Evolutionary conservation across 2,113 vertebrate species (phyloP), one percentile per base, ranked within the genome.

Genomic region (Empidonax traillii): DNA sequence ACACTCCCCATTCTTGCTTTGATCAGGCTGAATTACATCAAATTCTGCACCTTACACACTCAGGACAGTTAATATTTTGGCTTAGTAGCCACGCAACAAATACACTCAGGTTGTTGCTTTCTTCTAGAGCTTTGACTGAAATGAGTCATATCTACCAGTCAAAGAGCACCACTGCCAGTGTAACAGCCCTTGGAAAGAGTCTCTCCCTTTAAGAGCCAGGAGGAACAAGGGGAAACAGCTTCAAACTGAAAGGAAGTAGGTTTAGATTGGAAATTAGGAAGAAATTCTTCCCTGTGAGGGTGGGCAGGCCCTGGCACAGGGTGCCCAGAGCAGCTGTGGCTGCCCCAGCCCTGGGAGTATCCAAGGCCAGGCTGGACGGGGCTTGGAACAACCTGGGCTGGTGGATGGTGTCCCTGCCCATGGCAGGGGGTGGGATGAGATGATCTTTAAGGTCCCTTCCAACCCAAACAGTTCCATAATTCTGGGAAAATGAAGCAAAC

Each of bases 331-430:
- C 0, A 67, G 78, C 62, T 62, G 53, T 12, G 62, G 53, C 30
- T 62, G 47, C 5, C 18, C 72, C 87, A 43, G 13, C 63, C 56
- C 56, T 84, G 87, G 21, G 0, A 56, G 41, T 28, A 31, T 0
- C 56, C 79, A 10, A 56, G 79, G 49, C 35, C 63, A 77, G 63
- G n/a, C 0, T 83, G 41, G 59, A 37, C 0, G 0, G 43, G 58
- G 31, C 9, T 44, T 0, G 67, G 55, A 69, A 18, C 39, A 18
- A 0, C 14, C 63, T 84, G 79, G 72, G 72, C 22, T 0, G 22
- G 25, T 6, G 35, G 49, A 0, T 77, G 12, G 12, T 49, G 79
- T 20, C 72, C 56, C 72, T 76, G 79, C 17, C 20, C 56, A 33
- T 7, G 71, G 55, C 53, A 61, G 24, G 39, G 37, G 17, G 39